These are phyloP conservation scores for Brachylomia viminalis DNA, from an alignment of 2,888 invertebrate genomes.

Conservation along the genomic window DNA sequence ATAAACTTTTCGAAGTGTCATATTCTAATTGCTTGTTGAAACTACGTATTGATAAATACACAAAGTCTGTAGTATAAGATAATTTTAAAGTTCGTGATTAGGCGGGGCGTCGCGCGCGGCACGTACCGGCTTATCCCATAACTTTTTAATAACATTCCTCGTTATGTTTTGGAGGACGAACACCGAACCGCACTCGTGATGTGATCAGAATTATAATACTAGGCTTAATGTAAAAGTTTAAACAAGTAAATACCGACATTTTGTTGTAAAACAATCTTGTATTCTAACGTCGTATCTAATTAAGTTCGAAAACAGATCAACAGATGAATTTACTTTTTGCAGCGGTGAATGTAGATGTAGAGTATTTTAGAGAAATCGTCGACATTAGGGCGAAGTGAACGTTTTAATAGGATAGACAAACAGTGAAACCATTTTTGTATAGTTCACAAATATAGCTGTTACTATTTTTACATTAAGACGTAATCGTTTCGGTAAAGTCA, in stretches of 20 bases:
- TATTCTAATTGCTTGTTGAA: constrained; percentile 55
- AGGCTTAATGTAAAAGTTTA: constrained; percentile 81
- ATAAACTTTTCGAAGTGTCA: constrained; percentile 16
- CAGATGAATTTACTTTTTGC: constrained; percentile 8
- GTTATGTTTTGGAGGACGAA: constrained; percentile 83
- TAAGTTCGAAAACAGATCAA: constrained; percentile 31
- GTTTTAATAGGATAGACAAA: not conserved
- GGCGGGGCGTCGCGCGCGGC: constrained; percentile 74
- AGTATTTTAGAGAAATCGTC: not conserved
- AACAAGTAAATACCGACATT: constrained; percentile 74
- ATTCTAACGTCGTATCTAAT: constrained; percentile 46
- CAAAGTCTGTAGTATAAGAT: constrained; percentile 78
- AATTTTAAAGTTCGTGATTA: constrained; percentile 88
- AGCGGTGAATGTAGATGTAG: not conserved
- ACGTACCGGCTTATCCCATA: constrained; percentile 87
- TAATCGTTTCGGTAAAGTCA: constrained; percentile 13
- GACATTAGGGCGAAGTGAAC: not conserved
- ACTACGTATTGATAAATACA: constrained; percentile 63
- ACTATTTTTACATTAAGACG: constrained; percentile 5
- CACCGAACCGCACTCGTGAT: constrained; percentile 83
- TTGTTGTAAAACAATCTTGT: constrained; percentile 49
- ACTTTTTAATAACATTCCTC: constrained; percentile 90
- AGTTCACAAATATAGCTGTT: not conserved
- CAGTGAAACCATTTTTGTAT: not conserved
- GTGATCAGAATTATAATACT: constrained; percentile 82